Evolutionary conservation across 2,113 vertebrate genomes (phyloP).

Genomic region (Glaucidium brasilianum): DNA sequence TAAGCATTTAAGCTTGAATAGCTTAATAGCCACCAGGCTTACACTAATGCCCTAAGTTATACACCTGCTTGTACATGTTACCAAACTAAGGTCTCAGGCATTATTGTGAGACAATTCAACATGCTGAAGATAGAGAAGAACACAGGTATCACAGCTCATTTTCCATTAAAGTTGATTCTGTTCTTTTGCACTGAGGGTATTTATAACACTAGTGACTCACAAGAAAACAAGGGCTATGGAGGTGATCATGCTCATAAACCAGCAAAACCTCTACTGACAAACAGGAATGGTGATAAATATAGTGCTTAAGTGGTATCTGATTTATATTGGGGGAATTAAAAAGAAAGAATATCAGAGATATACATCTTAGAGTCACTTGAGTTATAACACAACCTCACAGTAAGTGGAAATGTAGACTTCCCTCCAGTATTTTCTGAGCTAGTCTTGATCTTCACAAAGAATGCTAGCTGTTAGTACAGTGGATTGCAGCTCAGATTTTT

Average conservation of each 20-base stretch:
- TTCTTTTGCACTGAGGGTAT: not conserved
- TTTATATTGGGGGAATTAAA: not conserved
- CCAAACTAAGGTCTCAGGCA: not conserved
- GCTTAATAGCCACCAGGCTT: not conserved
- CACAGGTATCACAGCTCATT: not conserved
- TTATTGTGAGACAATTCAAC: not conserved
- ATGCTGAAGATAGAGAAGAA: not conserved
- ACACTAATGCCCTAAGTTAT: not conserved
- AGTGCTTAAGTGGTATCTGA: not conserved
- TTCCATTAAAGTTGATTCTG: conserved; percentile 23
- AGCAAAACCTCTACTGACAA: not conserved
- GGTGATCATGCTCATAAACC: not conserved
- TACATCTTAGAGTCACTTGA: not conserved
- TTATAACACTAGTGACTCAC: not conserved
- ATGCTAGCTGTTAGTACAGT: conserved; percentile 20
- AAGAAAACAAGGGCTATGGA: not conserved
- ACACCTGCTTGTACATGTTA: not conserved
- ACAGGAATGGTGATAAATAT: not conserved
- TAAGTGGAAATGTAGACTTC: not conserved
- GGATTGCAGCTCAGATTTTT: conserved; percentile 64
- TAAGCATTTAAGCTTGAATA: not conserved
- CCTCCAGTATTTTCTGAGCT: not conserved
- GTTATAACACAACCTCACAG: not conserved
- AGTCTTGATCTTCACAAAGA: conserved; percentile 30
- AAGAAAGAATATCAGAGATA: not conserved